Percentiles rank a stretch among this genome's conserved stretches.
Conservation (phyloP, 1,140 invertebrate genomes). For the Andrena cerasifolii region DNA sequence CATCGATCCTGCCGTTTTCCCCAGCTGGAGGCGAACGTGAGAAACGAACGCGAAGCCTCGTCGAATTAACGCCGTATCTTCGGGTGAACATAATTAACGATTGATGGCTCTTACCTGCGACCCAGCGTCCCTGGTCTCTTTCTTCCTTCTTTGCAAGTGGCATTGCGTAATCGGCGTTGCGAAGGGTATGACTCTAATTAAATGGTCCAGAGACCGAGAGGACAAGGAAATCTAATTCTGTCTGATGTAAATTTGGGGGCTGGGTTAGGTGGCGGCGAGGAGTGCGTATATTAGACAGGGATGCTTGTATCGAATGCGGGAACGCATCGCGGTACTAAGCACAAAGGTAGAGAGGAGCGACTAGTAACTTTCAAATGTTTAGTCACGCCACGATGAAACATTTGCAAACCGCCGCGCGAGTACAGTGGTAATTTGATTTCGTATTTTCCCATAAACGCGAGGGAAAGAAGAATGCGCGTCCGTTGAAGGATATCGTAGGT, state of each 20-base stretch:
- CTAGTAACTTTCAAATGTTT: slow-evolving; percentile 9
- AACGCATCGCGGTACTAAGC: neutral
- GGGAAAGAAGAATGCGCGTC: neutral
- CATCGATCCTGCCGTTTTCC: slow-evolving; percentile 35
- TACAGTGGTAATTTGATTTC: slow-evolving; percentile 37
- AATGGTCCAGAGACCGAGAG: neutral
- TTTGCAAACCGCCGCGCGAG: slow-evolving; percentile 28
- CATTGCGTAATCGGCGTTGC: no score
- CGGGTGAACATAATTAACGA: slow-evolving; percentile 1
- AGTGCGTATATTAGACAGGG: neutral
- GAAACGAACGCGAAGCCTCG: slow-evolving; percentile 37
- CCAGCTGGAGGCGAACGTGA: neutral
- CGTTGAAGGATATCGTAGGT: no score
- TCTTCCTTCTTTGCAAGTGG: neutral
- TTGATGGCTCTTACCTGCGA: neutral
- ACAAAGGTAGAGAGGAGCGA: slow-evolving; percentile 8
- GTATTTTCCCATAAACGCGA: neutral
- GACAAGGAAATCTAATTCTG: neutral
- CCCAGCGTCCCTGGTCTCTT: neutral
- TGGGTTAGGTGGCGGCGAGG: no score
- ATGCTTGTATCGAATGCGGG: neutral
- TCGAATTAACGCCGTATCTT: slow-evolving; percentile 38
- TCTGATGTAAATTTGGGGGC: neutral
- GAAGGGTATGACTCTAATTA: neutral
- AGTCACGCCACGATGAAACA: slow-evolving; percentile 16